Conservation (phyloP, 2,888 invertebrate species). For the Artemia sp. region DNA sequence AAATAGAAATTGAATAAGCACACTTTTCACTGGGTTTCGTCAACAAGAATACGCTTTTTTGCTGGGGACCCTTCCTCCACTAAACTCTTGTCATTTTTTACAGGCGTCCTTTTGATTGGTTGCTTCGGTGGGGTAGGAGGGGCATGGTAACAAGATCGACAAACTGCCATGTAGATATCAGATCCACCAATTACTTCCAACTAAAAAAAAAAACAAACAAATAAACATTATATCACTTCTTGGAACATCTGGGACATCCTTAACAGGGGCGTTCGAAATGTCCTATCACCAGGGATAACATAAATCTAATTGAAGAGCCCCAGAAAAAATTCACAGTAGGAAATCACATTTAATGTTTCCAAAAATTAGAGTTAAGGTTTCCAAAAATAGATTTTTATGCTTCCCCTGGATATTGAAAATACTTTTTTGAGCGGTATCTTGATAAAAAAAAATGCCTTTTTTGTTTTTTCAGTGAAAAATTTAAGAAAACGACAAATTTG, state of each 20-base stretch:
- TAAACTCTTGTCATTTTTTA: not conserved
- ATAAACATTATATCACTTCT: not conserved
- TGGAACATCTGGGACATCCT: not conserved
- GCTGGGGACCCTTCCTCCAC: not conserved
- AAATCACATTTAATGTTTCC: too few relatives aligned
- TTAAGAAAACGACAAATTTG: too few relatives aligned
- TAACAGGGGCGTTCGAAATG: constrained; percentile 15
- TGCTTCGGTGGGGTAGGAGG: not conserved
- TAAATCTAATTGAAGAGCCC: too few relatives aligned
- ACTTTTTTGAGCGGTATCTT: too few relatives aligned
- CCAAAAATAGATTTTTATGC: too few relatives aligned
- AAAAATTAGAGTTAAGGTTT: too few relatives aligned
- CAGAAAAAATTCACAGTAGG: too few relatives aligned
- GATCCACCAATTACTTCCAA: constrained; percentile 40
- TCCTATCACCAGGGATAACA: not conserved
- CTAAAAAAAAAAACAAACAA: too few relatives aligned
- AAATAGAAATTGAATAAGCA: too few relatives aligned
- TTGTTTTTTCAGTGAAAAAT: too few relatives aligned
- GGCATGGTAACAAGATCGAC: constrained; percentile 34
- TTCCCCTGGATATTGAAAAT: too few relatives aligned
- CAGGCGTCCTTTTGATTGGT: not conserved
- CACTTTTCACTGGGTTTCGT: not conserved
- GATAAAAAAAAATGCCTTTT: too few relatives aligned
- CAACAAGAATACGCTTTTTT: not conserved
- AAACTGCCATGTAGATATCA: constrained; percentile 40